Evolutionary conservation across 2,113 vertebrate genomes (phyloP).

Genomic region (Malurus melanocephalus): DNA sequence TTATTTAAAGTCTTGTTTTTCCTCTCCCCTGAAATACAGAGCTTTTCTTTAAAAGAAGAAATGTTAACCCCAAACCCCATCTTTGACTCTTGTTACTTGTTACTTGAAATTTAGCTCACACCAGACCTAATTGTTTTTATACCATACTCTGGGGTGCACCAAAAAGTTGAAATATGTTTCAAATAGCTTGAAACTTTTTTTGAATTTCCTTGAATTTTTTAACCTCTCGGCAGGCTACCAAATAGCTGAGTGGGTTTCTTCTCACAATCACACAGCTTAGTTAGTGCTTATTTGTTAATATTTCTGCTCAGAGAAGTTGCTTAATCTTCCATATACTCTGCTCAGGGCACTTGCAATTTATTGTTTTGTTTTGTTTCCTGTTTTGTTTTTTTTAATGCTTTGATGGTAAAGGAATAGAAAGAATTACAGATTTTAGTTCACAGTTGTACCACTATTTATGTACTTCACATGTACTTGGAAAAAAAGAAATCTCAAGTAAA

Average conservation of each 20-base stretch:
- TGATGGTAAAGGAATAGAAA: slow-evolving; percentile 68
- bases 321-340: slow-evolving; percentile 83
- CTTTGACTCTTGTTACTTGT: slow-evolving; percentile 48
- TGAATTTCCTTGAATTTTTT: slow-evolving; percentile 78
- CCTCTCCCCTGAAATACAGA: slow-evolving; percentile 29
- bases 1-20: slow-evolving; percentile 9
- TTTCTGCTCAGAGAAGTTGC: slow-evolving; percentile 79
- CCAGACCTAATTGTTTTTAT: slow-evolving; percentile 65
- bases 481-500: slow-evolving; percentile 46
- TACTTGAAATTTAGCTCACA: slow-evolving; percentile 67
- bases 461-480: slow-evolving; percentile 37
- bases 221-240: slow-evolving; percentile 76
- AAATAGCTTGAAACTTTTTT: slow-evolving; percentile 77
- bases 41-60: slow-evolving; percentile 55
- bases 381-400: slow-evolving; percentile 64
- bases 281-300: slow-evolving; percentile 68
- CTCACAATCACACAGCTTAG: slow-evolving; percentile 63
- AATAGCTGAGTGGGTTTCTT: slow-evolving; percentile 68
- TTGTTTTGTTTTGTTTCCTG: slow-evolving; percentile 69
- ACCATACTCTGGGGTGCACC: slow-evolving; percentile 77
- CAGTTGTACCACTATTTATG: slow-evolving; percentile 62
- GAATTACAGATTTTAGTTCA: slow-evolving; percentile 54
- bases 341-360: slow-evolving; percentile 82
- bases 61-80: slow-evolving; percentile 36
- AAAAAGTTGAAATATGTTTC: slow-evolving; percentile 68